Conservation (phyloP, 2,797 vertebrate species). For the Telmatherina bonti region DNA sequence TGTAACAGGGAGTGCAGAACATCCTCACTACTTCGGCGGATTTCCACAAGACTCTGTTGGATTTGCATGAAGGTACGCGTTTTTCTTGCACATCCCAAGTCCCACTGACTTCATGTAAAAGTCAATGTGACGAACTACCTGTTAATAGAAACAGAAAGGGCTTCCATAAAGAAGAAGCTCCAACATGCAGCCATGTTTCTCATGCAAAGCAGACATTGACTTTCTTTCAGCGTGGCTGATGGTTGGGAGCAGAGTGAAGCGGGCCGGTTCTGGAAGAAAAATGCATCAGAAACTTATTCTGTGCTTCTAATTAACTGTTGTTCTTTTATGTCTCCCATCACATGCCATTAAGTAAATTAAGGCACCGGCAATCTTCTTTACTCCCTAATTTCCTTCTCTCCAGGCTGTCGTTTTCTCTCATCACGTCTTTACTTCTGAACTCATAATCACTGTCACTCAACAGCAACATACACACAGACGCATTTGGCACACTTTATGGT, state of each 20-base stretch:
- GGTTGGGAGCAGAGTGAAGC: neutral
- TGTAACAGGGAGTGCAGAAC: constrained; percentile 57
- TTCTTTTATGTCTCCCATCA: constrained; percentile 29
- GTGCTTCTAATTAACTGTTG: constrained; percentile 12
- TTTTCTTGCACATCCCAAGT: constrained; percentile 7
- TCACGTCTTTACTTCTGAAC: constrained; percentile 39
- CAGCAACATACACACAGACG: constrained; percentile 2
- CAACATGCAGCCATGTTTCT: constrained; percentile 11
- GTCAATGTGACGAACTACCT: constrained; percentile 27
- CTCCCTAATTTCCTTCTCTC: constrained; percentile 54
- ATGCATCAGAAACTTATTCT: constrained; percentile 22
- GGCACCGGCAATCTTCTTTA: constrained; percentile 26
- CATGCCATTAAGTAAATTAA: constrained; percentile 45
- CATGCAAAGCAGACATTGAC: constrained; percentile 31
- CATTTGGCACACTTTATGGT: constrained; percentile 14
- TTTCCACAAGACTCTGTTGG: constrained; percentile 25
- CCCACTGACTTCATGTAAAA: constrained; percentile 25
- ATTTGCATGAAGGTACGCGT: constrained; percentile 4
- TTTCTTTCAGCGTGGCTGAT: constrained; percentile 18
- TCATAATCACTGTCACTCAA: constrained; percentile 52
- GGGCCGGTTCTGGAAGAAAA: constrained; percentile 7
- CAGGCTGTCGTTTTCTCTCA: constrained; percentile 49
- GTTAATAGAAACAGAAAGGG: constrained; percentile 23
- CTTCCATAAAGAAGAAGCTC: constrained; percentile 17
- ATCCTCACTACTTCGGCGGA: constrained; percentile 23